These are phyloP conservation scores for Eristalis pertinax DNA, from an alignment of 2,888 invertebrate species.

Conservation along the genomic window DNA sequence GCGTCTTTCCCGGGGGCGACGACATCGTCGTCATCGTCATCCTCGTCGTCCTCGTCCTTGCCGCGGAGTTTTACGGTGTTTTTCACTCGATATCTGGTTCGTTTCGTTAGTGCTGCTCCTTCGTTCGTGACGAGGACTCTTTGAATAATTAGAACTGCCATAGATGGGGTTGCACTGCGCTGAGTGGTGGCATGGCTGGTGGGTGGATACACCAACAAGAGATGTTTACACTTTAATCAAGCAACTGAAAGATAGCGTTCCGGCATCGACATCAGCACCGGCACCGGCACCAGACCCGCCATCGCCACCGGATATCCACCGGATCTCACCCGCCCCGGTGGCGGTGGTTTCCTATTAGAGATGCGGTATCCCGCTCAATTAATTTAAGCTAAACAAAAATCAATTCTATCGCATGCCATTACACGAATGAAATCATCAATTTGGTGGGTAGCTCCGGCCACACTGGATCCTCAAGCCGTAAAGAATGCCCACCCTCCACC, in stretches of 20 bases:
- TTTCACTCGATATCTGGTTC: slow-evolving; percentile 17
- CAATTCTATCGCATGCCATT: slow-evolving; percentile 71
- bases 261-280: not conserved
- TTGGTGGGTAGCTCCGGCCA: slow-evolving; percentile 61
- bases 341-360: slow-evolving; percentile 48
- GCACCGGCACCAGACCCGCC: not conserved
- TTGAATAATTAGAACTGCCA: slow-evolving; percentile 65
- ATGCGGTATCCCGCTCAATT: slow-evolving; percentile 71
- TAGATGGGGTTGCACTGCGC: slow-evolving; percentile 20
- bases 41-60: slow-evolving; percentile 27
- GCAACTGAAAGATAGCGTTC: slow-evolving; percentile 61
- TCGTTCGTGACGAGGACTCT: slow-evolving; percentile 34
- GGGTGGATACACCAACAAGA: slow-evolving; percentile 37
- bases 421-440: slow-evolving; percentile 72
- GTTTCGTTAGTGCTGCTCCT: not conserved
- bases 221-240: slow-evolving; percentile 62
- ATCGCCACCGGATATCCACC: not conserved
- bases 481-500: slow-evolving; percentile 23
- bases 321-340: not conserved
- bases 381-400: slow-evolving; percentile 71
- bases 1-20: slow-evolving; percentile 68
- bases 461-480: slow-evolving; percentile 32
- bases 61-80: slow-evolving; percentile 24
- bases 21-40: slow-evolving; percentile 44
- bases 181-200: not conserved